A percentile compares a stretch with the other conserved stretches of the same genome.
These are phyloP conservation scores for Periophthalmus magnuspinnatus DNA, from an alignment of 2,797 vertebrate species.

Conservation along the genomic window DNA sequence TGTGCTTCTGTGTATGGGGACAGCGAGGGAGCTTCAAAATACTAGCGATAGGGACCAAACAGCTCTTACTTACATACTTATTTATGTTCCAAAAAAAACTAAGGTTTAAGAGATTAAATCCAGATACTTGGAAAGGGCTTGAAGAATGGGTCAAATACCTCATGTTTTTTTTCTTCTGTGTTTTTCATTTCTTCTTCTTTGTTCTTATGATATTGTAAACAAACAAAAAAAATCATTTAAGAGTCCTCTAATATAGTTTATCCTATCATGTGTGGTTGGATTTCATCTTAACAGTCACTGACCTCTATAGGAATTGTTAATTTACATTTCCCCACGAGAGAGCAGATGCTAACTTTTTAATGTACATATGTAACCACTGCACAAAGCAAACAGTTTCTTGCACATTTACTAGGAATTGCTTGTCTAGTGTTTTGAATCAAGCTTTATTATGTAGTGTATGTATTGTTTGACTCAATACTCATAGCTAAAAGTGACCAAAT, in stretches of 20 bases:
- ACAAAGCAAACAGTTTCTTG: background rate
- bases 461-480: slow-evolving; percentile 8
- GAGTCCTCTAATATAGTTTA: background rate
- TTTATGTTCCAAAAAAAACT: background rate
- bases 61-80: background rate
- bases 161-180: no score
- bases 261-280: background rate
- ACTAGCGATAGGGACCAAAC: background rate
- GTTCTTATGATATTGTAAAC: no score
- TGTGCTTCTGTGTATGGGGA: slow-evolving; percentile 10
- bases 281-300: background rate
- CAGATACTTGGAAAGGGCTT: background rate
- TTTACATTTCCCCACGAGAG: background rate
- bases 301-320: background rate
- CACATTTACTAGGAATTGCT: background rate
- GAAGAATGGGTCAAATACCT: no score
- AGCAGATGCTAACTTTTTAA: background rate
- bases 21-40: background rate
- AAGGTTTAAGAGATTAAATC: background rate
- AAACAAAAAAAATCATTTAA: no score
- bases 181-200: no score
- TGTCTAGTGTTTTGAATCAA: background rate
- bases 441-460: background rate
- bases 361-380: background rate
- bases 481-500: slow-evolving; percentile 37